These are phyloP conservation scores for Simalia tracyae DNA, from an alignment of 2,797 vertebrate genomes.

Conservation along the genomic window DNA sequence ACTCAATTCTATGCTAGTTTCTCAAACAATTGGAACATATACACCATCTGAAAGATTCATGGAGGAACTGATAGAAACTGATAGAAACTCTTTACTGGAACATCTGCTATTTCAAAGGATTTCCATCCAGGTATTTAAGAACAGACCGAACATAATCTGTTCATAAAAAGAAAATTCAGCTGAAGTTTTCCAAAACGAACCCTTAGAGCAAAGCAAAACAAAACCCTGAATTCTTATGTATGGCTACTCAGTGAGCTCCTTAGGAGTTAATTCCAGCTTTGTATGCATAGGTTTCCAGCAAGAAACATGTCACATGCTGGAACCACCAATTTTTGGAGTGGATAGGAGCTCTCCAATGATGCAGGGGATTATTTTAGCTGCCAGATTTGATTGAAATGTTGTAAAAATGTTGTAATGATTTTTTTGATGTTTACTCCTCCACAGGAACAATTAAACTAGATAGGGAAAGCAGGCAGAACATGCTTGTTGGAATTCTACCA, in stretches of 20 bases:
- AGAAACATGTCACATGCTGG: too few relatives aligned
- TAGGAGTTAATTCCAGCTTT: not conserved
- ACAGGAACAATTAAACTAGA: too few relatives aligned
- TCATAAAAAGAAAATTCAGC: conserved; percentile 15
- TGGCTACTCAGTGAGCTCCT: not conserved
- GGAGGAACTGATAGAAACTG: conserved; percentile 47
- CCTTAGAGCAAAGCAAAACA: not conserved
- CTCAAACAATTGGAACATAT: conserved; percentile 77
- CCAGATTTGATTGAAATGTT: too few relatives aligned
- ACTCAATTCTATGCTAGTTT: conserved; percentile 81
- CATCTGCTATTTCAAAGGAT: conserved; percentile 5
- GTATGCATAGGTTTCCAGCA: not conserved
- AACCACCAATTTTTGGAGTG: not conserved
- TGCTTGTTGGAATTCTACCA: too few relatives aligned
- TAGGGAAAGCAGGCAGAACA: too few relatives aligned
- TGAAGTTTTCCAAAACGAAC: not conserved
- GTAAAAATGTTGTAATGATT: too few relatives aligned
- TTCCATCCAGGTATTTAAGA: conserved; percentile 11
- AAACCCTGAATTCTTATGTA: not conserved
- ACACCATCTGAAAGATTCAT: conserved; percentile 78
- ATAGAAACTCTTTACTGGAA: not conserved
- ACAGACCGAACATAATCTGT: conserved; percentile 29
- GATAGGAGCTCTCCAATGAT: too few relatives aligned
- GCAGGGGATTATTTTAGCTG: too few relatives aligned
- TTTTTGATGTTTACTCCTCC: too few relatives aligned